A percentile compares a stretch with the other conserved stretches of the same genome.
Evolutionary conservation across 2,888 invertebrate species (phyloP).

Genomic region (Beris morrisii): DNA sequence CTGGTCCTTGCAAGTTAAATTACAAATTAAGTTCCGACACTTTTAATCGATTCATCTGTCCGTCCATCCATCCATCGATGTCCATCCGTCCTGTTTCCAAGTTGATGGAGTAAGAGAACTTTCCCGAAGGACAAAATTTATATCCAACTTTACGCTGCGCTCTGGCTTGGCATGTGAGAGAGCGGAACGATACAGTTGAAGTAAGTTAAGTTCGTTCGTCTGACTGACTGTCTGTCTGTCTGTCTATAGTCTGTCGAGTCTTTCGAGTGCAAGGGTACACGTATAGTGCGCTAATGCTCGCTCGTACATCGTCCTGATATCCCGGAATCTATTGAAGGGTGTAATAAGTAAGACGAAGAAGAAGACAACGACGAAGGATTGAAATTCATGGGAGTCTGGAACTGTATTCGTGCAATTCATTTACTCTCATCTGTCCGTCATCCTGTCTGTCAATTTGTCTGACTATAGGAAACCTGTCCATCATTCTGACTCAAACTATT

Average conservation of each 20-base stretch:
- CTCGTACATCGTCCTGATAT: constrained; percentile 1
- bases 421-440: constrained; percentile 57
- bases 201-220: constrained; percentile 22
- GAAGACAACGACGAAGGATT: constrained; percentile 19
- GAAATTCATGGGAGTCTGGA: constrained; percentile 16
- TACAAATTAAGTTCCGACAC: constrained; percentile 37
- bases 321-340: constrained; percentile 7
- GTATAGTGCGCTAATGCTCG: too few relatives aligned
- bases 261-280: not conserved
- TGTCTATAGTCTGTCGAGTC: not conserved
- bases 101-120: constrained; percentile 36
- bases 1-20: constrained; percentile 3
- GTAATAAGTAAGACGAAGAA: constrained; percentile 8
- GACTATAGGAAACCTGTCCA: constrained; percentile 51
- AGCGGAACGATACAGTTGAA: not conserved
- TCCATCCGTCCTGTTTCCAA: constrained; percentile 28
- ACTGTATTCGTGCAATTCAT: constrained; percentile 34
- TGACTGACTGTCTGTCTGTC: constrained; percentile 23
- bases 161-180: constrained; percentile 2
- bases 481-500: constrained; percentile 45
- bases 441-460: constrained; percentile 57
- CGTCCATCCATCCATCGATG: constrained; percentile 25
- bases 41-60: constrained; percentile 38
- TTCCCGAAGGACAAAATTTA: constrained; percentile 37
- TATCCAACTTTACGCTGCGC: constrained; percentile 27